These are phyloP conservation scores for Cheilosia variabilis DNA, from an alignment of 2,888 invertebrate genomes.

Conservation along the genomic window DNA sequence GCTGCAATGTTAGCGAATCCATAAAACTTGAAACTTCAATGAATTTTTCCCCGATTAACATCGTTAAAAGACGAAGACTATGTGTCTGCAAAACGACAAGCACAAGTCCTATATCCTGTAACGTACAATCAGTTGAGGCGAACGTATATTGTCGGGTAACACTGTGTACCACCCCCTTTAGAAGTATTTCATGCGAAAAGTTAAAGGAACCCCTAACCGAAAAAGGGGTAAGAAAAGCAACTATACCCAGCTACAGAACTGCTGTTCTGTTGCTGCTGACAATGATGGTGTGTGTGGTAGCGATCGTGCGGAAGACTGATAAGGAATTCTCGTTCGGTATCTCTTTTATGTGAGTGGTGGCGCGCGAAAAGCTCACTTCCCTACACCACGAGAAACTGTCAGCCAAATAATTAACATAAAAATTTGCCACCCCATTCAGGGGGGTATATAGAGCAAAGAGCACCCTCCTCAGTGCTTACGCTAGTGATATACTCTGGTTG, in stretches of 20 bases:
- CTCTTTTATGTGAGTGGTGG: conserved; percentile 32
- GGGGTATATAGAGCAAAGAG: background rate
- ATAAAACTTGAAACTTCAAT: conserved; percentile 57
- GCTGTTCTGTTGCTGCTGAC: conserved; percentile 45
- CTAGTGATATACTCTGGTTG: conserved; percentile 39
- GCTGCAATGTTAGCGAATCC: conserved; percentile 26
- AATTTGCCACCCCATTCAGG: conserved; percentile 61
- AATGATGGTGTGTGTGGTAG: conserved; percentile 44
- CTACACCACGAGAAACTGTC: conserved; percentile 10
- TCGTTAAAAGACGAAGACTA: conserved; percentile 38
- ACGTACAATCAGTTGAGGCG: conserved; percentile 35
- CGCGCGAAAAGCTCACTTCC: conserved; percentile 25
- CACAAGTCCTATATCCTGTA: conserved; percentile 11
- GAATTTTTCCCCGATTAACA: conserved; percentile 49
- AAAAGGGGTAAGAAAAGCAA: conserved; percentile 25
- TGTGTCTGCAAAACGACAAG: conserved; percentile 33
- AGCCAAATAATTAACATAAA: conserved; percentile 72
- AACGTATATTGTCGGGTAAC: background rate
- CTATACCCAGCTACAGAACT: conserved; percentile 8
- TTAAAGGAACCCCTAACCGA: background rate
- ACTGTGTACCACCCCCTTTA: background rate
- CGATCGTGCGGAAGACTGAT: conserved; percentile 75
- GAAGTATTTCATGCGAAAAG: conserved; percentile 4
- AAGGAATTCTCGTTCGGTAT: conserved; percentile 53
- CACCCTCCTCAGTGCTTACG: background rate